phyloP scores from a whole-genome alignment of 2,888 invertebrate genomes.

The Erebia ligea region DNA sequence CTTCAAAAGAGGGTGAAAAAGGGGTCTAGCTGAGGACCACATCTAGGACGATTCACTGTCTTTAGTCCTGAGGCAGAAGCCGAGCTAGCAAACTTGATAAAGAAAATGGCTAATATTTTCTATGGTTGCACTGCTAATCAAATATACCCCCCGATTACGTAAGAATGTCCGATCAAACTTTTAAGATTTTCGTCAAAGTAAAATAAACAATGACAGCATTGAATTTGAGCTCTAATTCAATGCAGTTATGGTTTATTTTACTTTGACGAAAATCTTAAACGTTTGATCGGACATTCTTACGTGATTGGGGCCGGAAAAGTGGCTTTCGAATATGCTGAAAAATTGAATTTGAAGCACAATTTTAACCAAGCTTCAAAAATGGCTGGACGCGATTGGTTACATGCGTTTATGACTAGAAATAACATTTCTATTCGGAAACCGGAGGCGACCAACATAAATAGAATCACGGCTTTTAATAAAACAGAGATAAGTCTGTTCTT shows the following conservation, averaged over 20 bases:
- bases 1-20: slow-evolving; percentile 40
- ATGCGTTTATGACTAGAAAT: not conserved
- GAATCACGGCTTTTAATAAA: not conserved
- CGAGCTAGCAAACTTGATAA: not conserved
- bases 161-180: no score
- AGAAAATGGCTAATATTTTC: slow-evolving; percentile 39
- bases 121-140: not conserved
- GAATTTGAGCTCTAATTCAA: no score
- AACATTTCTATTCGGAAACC: not conserved
- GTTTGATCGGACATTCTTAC: no score
- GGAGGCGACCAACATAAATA: not conserved
- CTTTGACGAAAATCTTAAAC: no score
- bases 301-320: no score
- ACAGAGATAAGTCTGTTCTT: not conserved
- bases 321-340: not conserved
- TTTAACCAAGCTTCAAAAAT: not conserved
- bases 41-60: slow-evolving; percentile 42
- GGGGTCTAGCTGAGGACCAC: slow-evolving; percentile 33
- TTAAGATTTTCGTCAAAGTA: no score
- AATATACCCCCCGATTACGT: no score
- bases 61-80: slow-evolving; percentile 24
- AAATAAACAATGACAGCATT: no score
- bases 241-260: no score
- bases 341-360: not conserved
- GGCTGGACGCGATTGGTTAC: not conserved